These are phyloP conservation scores for Athalia cordata DNA, from an alignment of 2,888 invertebrate genomes.

Conservation along the genomic window DNA sequence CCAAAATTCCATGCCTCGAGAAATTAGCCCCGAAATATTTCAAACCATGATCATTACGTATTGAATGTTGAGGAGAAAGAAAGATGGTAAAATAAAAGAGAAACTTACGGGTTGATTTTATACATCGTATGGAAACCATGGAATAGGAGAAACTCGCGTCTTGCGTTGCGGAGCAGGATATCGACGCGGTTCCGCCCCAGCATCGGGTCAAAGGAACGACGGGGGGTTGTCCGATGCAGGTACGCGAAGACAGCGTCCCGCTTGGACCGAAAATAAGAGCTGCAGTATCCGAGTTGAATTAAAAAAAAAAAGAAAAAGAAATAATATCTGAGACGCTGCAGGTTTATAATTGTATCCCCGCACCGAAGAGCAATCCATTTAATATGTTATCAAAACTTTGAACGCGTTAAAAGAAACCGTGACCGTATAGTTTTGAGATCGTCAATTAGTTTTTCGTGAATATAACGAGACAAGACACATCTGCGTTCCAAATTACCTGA, in stretches of 20 bases:
- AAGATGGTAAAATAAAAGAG: not conserved
- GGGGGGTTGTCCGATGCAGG: constrained; percentile 30
- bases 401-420: not conserved
- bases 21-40: not conserved
- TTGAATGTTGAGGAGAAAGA: not conserved
- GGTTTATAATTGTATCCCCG: constrained; percentile 36
- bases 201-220: constrained; percentile 42
- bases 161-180: too few species aligned
- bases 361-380: constrained; percentile 15
- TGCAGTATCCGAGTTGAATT: constrained; percentile 7
- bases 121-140: not conserved
- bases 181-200: constrained; percentile 23
- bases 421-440: not conserved
- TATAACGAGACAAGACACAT: too few species aligned
- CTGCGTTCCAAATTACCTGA: not conserved
- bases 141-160: constrained; percentile 14
- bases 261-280: too few species aligned
- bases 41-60: not conserved
- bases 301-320: not conserved
- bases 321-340: not conserved
- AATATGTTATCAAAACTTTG: constrained; percentile 13
- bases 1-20: not conserved
- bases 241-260: constrained; percentile 40
- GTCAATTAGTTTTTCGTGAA: not conserved
- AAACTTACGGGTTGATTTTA: not conserved